A percentile compares a stretch with the other conserved stretches of the same genome.
phyloP scores from a whole-genome alignment of 2,113 vertebrate genomes.

The Saguinus imperator region DNA sequence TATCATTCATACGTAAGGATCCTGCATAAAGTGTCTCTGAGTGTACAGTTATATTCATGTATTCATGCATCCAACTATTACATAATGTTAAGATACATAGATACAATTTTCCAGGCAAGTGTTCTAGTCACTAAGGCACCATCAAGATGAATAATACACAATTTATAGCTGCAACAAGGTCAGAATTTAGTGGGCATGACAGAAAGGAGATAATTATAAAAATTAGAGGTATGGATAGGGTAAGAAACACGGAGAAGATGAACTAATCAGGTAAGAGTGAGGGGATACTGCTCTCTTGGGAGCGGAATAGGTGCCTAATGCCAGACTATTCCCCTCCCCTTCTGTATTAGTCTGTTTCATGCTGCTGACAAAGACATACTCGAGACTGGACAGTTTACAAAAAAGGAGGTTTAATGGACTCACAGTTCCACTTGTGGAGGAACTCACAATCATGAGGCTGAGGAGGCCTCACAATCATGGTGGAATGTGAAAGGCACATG shows the following conservation, averaged over 20 bases:
- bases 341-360: too few species aligned
- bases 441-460: too few species aligned
- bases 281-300: rapidly evolving
- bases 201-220: background rate
- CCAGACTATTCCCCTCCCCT: background rate
- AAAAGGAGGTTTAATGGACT: too few species aligned
- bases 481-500: too few species aligned
- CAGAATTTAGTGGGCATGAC: background rate
- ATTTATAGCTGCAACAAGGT: background rate
- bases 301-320: background rate
- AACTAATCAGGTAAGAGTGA: background rate
- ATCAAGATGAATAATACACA: background rate
- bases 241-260: background rate
- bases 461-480: too few species aligned
- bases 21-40: background rate
- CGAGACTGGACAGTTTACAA: too few species aligned
- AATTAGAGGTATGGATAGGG: background rate
- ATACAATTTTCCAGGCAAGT: background rate
- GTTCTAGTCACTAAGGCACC: background rate
- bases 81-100: background rate
- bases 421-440: too few species aligned
- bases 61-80: background rate
- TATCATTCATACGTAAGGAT: background rate
- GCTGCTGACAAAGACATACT: too few species aligned
- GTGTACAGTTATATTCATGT: too few species aligned